Evolutionary conservation across 53 echinoderm and acorn worm genomes (phyloP), one percentile per base, ranked within the genome.

Genomic region (Holothuria scabra): DNA sequence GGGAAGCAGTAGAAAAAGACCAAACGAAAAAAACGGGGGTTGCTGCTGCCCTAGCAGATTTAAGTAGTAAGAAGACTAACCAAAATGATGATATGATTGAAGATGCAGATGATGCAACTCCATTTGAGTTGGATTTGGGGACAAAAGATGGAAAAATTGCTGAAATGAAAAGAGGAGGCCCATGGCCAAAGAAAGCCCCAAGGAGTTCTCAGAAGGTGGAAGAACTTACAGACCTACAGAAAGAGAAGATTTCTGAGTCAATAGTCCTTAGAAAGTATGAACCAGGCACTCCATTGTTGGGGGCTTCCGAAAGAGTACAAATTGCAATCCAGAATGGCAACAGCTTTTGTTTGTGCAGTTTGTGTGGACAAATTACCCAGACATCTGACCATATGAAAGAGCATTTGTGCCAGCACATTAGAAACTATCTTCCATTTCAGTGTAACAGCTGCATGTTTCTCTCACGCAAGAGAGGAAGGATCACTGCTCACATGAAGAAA

Each of bases 401-500:
- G 24, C 82, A 81, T n/a, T 46, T 81, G 38, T 44, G 46, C 18
- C 62, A 46, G 24, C 82, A 81, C 16, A 22, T 81, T n/a, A 34
- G 24, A 32, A 63, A 64, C 59, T 81, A 81, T 24, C 38, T 38
- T 12, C 62, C 65, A 22, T 81, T 81, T 37, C 35, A 81, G 29
- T 81, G 82, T 63, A 64, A 34, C 22, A 64, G 46, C 46, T 81
- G 82, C 29, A 44, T 37, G 6, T 81, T 81, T 20, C 41, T 63
- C 32, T 61, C 82, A 19, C 22, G 62, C 33, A 81, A 64, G 60
- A 61, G 65, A 9, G 65, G 65, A 28, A 26, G 82, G 44, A 41
- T 81, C 63, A 81, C 82, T 19, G 62, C 44, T 19, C 82, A 81
- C 46, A 81, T 81, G 82, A 81, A 81, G 65, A 62, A 64, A 62